phyloP scores from a whole-genome alignment of 2,113 vertebrate genomes.

The Chrysemys picta region DNA sequence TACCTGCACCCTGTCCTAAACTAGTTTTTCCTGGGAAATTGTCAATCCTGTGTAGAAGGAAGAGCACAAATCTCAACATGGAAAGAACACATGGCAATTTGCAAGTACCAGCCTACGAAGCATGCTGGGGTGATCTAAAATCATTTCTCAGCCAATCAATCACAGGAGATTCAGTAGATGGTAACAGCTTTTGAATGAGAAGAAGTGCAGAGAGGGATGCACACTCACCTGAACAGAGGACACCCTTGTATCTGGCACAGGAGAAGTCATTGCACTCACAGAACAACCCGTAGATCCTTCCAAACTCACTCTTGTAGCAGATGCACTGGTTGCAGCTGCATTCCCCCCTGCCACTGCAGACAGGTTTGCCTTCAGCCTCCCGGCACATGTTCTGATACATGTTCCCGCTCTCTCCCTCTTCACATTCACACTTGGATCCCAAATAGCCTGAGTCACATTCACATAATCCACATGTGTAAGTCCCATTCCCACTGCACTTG shows the following conservation, averaged over 20 bases:
- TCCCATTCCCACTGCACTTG: slow-evolving; percentile 89
- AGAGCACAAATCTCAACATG: not conserved
- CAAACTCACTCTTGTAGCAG: slow-evolving; percentile 95
- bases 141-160: not conserved
- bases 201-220: rapidly evolving
- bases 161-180: not conserved
- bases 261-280: slow-evolving; percentile 98
- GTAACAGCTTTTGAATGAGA: rapidly evolving
- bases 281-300: slow-evolving; percentile 95
- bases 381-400: slow-evolving; percentile 85
- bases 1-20: not conserved
- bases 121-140: not conserved
- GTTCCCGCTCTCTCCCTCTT: slow-evolving; percentile 86
- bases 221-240: slow-evolving; percentile 96
- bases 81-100: not conserved
- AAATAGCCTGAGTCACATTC: slow-evolving; percentile 88
- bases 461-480: slow-evolving; percentile 89
- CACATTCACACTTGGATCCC: slow-evolving; percentile 92
- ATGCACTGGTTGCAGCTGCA: slow-evolving; percentile 97
- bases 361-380: slow-evolving; percentile 90
- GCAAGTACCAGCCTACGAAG: not conserved
- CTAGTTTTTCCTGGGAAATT: not conserved
- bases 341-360: slow-evolving; percentile 93
- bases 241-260: slow-evolving; percentile 93
- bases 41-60: not conserved